Conservation (phyloP, 2,113 vertebrate genomes). For the Callipepla squamata region DNA sequence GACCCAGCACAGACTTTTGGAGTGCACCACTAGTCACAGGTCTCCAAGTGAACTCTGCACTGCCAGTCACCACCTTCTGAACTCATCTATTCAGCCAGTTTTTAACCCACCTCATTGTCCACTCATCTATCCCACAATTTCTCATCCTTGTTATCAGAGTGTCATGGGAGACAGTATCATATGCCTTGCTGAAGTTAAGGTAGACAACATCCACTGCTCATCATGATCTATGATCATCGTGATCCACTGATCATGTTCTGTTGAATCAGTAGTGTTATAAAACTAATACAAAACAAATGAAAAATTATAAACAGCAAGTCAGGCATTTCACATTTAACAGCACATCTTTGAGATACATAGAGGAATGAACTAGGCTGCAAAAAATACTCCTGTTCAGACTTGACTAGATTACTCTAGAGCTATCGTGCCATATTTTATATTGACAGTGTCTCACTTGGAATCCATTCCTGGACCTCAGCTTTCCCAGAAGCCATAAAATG, state of each 20-base stretch:
- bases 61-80: too few relatives aligned
- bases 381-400: not conserved
- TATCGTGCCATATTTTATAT: not conserved
- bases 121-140: too few relatives aligned
- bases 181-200: too few relatives aligned
- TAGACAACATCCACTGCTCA: too few relatives aligned
- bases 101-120: too few relatives aligned
- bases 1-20: too few relatives aligned
- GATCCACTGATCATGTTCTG: not conserved
- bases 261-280: not conserved
- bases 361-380: not conserved
- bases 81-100: too few relatives aligned
- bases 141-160: too few relatives aligned
- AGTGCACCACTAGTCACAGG: too few relatives aligned
- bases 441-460: not conserved
- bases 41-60: too few relatives aligned
- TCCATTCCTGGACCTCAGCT: fast-evolving
- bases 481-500: not conserved
- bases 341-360: not conserved
- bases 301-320: not conserved
- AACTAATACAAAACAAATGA: not conserved
- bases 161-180: too few relatives aligned
- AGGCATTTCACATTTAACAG: not conserved
- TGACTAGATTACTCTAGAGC: not conserved
- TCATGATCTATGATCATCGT: too few relatives aligned